Percentiles rank a stretch among this genome's conserved stretches.
phyloP scores from a whole-genome alignment of 2,888 invertebrate genomes.

The Tiliacea citrago region DNA sequence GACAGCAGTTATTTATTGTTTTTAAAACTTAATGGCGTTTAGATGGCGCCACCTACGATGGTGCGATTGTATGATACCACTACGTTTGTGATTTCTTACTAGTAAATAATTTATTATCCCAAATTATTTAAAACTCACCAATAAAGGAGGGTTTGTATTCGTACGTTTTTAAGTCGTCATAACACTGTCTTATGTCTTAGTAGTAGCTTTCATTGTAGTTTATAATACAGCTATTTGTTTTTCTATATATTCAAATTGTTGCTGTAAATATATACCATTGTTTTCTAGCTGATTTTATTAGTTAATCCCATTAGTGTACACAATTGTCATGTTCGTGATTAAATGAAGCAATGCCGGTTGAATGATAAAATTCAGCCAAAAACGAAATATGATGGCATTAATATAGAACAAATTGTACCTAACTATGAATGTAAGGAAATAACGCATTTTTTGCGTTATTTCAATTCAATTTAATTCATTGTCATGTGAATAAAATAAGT shows the following conservation, averaged over 20 bases:
- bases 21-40: neutral
- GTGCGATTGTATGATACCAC: neutral
- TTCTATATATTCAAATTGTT: conserved; percentile 48
- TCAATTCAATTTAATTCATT: conserved; percentile 58
- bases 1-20: conserved; percentile 36
- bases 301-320: conserved; percentile 47
- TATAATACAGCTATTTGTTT: conserved; percentile 36
- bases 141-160: neutral
- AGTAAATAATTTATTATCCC: neutral
- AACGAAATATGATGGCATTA: conserved; percentile 41
- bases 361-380: conserved; percentile 36
- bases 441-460: conserved; percentile 52
- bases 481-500: conserved; percentile 51
- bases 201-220: conserved; percentile 50
- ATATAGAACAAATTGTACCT: conserved; percentile 61
- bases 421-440: conserved; percentile 54
- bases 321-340: conserved; percentile 23
- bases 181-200: conserved; percentile 43
- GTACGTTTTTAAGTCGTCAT: neutral
- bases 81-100: neutral
- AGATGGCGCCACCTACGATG: conserved; percentile 30
- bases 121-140: neutral
- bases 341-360: conserved; percentile 13
- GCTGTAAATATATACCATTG: conserved; percentile 59
- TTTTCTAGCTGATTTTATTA: conserved; percentile 62